These are phyloP conservation scores for Pitangus sulphuratus DNA, from an alignment of 2,797 vertebrate genomes.

Conservation along the genomic window DNA sequence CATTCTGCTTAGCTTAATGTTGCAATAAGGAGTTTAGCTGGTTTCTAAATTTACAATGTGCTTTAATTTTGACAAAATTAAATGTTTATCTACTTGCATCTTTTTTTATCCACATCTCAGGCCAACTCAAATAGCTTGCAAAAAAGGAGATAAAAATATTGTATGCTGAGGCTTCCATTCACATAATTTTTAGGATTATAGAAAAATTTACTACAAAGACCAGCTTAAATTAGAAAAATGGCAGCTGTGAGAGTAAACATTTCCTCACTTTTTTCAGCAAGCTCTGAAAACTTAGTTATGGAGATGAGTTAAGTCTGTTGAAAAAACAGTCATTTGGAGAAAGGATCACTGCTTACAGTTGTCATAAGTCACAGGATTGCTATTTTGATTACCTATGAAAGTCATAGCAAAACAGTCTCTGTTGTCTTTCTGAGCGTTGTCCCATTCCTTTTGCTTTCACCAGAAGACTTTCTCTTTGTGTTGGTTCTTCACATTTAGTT, in stretches of 20 bases:
- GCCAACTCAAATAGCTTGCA: background rate
- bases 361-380: background rate
- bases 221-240: background rate
- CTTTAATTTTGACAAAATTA: background rate
- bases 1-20: background rate
- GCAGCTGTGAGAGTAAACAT: background rate
- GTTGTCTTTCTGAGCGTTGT: background rate
- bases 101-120: background rate
- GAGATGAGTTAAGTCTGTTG: background rate
- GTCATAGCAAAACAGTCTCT: background rate
- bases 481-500: background rate
- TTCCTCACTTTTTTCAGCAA: background rate
- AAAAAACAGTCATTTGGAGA: background rate
- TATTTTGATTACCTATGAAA: background rate
- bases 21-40: background rate
- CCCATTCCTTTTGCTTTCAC: background rate
- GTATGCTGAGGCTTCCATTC: background rate
- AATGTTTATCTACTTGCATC: background rate
- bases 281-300: background rate
- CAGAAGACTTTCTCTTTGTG: background rate
- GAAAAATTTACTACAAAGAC: background rate
- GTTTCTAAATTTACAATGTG: background rate
- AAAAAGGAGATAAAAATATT: background rate
- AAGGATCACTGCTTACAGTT: background rate
- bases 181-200: background rate